Evolutionary conservation across 2,113 vertebrate species (phyloP), one percentile per base, ranked within the genome.

Genomic region (Pomatorhinus ruficollis): DNA sequence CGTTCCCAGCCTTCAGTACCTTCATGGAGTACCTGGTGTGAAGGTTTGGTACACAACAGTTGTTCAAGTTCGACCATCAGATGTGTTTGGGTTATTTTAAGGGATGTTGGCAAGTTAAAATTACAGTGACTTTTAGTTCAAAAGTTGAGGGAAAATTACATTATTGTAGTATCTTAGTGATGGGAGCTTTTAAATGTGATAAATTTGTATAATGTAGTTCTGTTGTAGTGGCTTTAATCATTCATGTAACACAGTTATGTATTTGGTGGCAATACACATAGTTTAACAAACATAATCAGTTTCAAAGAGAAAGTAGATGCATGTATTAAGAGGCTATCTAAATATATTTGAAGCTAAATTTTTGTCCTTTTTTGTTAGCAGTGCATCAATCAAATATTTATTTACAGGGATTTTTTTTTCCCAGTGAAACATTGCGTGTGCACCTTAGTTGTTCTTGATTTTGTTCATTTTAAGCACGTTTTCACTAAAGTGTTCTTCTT

Each of bases 381-480:
- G 42, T 47, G 31, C 28, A 82, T 89, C 89, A 87, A 47, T 96
- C 82, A 91, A 83, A 63, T 53, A 57, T 93, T 94, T 96, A 86
- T 93, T 93, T 90, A 83, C 76, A 66, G 13, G 53, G 42, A 19
- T 16, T 84, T 90, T 89, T 89, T 83, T 78, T 57, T 4, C 74
- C 49, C 64, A 59, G 64, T 64, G 76, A 76, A 95, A 90, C 65
- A 77, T 42, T 72, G 56, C 33, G 17, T 70, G 72, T 85, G 50
- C 1, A 2, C 86, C 80, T 76, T 71, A 66, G 87, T 89, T 78
- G 75, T 86, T 93, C 42, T 70, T 93, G 54, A 12, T 93, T 96
- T 98, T 97, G 87, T 93, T 97, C 96, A 98, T 98, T 97, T 98
- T 93, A 89, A 96, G 97, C 97, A 98, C 89, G 72, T 97, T 97